phyloP scores from a whole-genome alignment of 2,797 vertebrate genomes.

The Chlorospingus flavigularis region DNA sequence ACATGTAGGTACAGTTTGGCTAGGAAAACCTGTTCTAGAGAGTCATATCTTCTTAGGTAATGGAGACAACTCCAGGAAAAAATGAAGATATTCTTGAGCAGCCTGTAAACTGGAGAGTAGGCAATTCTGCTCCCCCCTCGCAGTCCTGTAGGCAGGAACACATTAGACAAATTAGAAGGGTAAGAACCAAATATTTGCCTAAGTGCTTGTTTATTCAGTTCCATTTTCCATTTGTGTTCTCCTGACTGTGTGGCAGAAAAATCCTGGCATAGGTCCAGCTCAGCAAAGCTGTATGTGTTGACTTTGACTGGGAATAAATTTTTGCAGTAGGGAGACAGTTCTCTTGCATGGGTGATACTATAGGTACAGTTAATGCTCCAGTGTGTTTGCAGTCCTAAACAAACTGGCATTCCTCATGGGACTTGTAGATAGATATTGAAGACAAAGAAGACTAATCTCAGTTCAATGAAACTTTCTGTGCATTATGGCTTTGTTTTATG shows the following conservation, averaged over 20 bases:
- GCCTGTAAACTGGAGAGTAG: not conserved
- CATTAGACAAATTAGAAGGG: not conserved
- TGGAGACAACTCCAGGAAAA: not conserved
- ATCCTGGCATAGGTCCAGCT: not conserved
- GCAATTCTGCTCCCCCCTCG: not conserved
- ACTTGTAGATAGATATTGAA: not conserved
- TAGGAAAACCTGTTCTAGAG: not conserved
- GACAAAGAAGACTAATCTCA: not conserved
- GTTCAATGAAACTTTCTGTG: not conserved
- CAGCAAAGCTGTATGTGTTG: not conserved
- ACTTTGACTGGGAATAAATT: not conserved
- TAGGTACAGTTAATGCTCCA: not conserved
- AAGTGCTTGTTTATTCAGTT: not conserved
- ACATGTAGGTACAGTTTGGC: not conserved
- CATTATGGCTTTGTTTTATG: not conserved
- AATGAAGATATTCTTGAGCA: not conserved
- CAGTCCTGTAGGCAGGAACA: not conserved
- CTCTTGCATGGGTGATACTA: not conserved
- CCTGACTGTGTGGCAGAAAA: not conserved
- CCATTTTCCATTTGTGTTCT: not conserved
- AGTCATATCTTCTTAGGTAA: not conserved
- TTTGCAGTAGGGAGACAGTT: not conserved
- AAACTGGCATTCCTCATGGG: not conserved
- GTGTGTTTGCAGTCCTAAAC: not conserved
- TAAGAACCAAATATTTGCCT: not conserved